phyloP scores from a whole-genome alignment of 2,888 invertebrate species.

The Branchinecta sandiegonensis region DNA sequence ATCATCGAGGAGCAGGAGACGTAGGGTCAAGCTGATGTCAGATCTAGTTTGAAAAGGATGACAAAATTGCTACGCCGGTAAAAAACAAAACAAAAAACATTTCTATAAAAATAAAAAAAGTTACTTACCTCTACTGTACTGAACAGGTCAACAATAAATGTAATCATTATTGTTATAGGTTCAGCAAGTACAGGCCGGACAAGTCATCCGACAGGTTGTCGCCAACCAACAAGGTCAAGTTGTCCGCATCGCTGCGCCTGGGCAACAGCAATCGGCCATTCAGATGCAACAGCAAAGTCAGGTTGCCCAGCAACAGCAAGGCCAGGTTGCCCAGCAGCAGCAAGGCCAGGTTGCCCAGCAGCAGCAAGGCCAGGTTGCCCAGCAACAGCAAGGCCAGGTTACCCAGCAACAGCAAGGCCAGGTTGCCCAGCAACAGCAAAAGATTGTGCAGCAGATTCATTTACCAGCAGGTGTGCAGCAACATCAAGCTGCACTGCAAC shows the following conservation, averaged over 20 bases:
- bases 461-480: slow-evolving; percentile 23
- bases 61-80: too few relatives aligned
- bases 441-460: slow-evolving; percentile 17
- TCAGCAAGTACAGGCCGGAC: not conserved
- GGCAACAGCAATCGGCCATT: slow-evolving; percentile 17
- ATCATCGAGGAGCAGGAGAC: too few relatives aligned
- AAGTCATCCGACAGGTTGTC: not conserved
- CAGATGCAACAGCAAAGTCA: not conserved
- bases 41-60: too few relatives aligned
- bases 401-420: slow-evolving; percentile 18
- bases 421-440: slow-evolving; percentile 19
- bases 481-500: slow-evolving; percentile 29
- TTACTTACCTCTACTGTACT: too few relatives aligned
- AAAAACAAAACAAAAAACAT: too few relatives aligned
- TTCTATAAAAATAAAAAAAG: too few relatives aligned
- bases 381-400: too few relatives aligned
- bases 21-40: too few relatives aligned
- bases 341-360: slow-evolving; percentile 8
- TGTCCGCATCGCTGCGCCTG: not conserved
- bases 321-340: not conserved
- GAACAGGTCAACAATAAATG: too few relatives aligned
- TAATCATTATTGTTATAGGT: too few relatives aligned
- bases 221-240: not conserved
- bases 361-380: too few relatives aligned
- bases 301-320: slow-evolving; percentile 5